Percentiles rank a stretch among this genome's conserved stretches.
Conservation (phyloP, 2,113 vertebrate genomes). For the Trochalopteron elliotii region DNA sequence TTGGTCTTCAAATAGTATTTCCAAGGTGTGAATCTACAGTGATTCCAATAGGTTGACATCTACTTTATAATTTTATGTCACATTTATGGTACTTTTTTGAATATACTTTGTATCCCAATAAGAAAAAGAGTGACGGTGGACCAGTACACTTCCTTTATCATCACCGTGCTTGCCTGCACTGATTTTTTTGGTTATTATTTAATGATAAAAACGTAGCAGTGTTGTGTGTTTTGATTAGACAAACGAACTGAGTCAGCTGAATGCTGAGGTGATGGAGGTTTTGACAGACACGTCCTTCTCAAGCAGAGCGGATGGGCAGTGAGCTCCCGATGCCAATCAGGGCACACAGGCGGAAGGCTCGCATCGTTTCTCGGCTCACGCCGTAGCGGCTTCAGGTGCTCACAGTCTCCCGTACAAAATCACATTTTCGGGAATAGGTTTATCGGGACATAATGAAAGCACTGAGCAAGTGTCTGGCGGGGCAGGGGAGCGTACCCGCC, state of each 20-base stretch:
- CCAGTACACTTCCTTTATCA: background rate
- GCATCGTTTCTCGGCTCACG: rapidly evolving
- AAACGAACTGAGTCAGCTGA: background rate
- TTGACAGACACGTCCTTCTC: rapidly evolving
- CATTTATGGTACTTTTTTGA: background rate
- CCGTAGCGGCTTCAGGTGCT: rapidly evolving
- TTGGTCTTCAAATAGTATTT: background rate
- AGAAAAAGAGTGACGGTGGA: background rate
- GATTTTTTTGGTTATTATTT: background rate
- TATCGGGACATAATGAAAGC: background rate
- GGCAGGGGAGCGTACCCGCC: rapidly evolving
- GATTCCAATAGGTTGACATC: background rate
- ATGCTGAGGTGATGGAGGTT: background rate
- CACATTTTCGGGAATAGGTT: background rate
- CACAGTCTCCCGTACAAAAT: rapidly evolving
- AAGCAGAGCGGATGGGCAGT: rapidly evolving
- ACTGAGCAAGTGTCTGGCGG: rapidly evolving
- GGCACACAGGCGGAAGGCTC: rapidly evolving
- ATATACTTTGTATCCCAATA: background rate
- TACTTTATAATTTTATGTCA: background rate
- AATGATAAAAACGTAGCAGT: too few species aligned
- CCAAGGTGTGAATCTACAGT: background rate
- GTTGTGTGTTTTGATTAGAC: background rate
- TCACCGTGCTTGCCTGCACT: background rate
- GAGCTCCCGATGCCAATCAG: rapidly evolving